Evolutionary conservation across 2,888 invertebrate genomes (phyloP).

Genomic region (Oeneis ivallda): DNA sequence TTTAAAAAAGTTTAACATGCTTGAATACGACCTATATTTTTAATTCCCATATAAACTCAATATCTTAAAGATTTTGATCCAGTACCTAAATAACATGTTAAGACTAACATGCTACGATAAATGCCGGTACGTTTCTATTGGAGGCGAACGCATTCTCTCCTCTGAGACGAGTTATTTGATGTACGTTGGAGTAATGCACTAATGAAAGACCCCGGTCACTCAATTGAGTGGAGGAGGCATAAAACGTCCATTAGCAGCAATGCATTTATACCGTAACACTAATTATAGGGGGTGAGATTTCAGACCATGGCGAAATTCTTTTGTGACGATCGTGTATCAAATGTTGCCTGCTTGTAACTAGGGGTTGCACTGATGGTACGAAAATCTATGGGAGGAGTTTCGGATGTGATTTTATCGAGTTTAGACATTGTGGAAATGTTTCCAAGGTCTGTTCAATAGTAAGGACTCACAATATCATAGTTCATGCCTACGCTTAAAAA

Average conservation of each 20-base stretch:
- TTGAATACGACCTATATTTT: too few relatives aligned
- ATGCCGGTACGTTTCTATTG: background rate
- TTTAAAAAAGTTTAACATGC: too few relatives aligned
- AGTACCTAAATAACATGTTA: background rate
- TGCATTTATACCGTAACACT: conserved; percentile 54
- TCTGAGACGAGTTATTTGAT: background rate
- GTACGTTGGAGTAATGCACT: conserved; percentile 43
- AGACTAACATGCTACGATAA: background rate
- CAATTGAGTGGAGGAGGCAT: conserved; percentile 46
- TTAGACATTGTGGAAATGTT: background rate
- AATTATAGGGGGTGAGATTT: conserved; percentile 50
- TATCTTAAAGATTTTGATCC: background rate
- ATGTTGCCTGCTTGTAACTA: conserved; percentile 13
- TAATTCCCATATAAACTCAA: too few relatives aligned
- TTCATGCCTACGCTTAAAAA: too few relatives aligned
- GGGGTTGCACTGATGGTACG: conserved; percentile 16
- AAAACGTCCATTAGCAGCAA: conserved; percentile 55
- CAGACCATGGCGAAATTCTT: conserved; percentile 37
- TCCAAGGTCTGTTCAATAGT: too few relatives aligned
- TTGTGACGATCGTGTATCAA: conserved; percentile 34
- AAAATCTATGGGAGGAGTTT: conserved; percentile 1
- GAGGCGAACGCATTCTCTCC: background rate
- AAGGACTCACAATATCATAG: too few relatives aligned
- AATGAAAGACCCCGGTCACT: conserved; percentile 49
- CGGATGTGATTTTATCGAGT: conserved; percentile 4